These are phyloP conservation scores for Gandaritis pyraliata DNA, from an alignment of 2,888 invertebrate species.

Conservation along the genomic window DNA sequence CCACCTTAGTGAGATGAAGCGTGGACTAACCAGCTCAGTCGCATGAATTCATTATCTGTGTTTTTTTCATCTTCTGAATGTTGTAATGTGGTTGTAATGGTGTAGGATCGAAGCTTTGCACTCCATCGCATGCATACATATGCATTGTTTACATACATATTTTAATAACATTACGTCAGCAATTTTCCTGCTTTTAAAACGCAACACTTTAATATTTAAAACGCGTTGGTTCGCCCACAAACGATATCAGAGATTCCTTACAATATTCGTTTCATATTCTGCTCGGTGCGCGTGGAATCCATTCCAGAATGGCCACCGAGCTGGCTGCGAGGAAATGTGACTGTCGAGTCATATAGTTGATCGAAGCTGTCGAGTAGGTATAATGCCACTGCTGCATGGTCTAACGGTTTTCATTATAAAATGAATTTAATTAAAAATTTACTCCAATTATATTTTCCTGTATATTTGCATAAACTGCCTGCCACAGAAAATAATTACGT, in stretches of 20 bases:
- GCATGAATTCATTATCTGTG: too few relatives aligned
- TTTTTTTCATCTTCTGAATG: too few relatives aligned
- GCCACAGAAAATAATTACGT: too few relatives aligned
- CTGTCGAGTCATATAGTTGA: too few relatives aligned
- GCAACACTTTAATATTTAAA: conserved; percentile 14
- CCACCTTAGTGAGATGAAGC: too few relatives aligned
- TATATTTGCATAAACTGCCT: background rate
- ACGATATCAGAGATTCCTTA: conserved; percentile 16
- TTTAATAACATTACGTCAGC: background rate
- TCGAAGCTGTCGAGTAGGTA: too few relatives aligned
- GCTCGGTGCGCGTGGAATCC: background rate
- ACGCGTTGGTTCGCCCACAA: conserved; percentile 9
- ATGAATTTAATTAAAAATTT: conserved; percentile 9
- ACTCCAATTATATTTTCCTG: background rate
- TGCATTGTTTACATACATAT: background rate
- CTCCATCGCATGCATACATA: too few relatives aligned
- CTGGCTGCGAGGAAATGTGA: conserved; percentile 6
- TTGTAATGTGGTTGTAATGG: too few relatives aligned
- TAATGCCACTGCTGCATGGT: background rate
- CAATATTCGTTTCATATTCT: conserved; percentile 10
- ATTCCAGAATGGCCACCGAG: background rate
- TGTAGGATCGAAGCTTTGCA: too few relatives aligned
- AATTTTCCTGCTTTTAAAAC: conserved; percentile 10
- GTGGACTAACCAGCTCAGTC: too few relatives aligned
- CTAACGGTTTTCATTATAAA: conserved; percentile 9